phyloP scores from a whole-genome alignment of 2,797 vertebrate genomes.

The Telmatherina bonti region DNA sequence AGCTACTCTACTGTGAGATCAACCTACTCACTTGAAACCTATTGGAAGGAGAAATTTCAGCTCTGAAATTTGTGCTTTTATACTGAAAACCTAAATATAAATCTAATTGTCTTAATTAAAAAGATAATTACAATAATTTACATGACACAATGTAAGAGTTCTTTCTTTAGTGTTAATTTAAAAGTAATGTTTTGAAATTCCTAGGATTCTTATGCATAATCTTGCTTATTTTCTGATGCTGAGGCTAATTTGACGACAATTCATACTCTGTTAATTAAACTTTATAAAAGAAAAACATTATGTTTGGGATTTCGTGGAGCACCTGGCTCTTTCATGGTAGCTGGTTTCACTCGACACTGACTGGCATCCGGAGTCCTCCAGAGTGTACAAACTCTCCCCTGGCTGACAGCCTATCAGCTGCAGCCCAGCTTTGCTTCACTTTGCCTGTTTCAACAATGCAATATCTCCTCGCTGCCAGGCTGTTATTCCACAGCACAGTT shows the following conservation, averaged over 20 bases:
- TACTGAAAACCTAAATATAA: conserved; percentile 19
- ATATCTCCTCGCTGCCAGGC: conserved; percentile 54
- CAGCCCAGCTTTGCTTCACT: conserved; percentile 53
- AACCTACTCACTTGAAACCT: conserved; percentile 31
- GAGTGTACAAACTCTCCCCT: conserved; percentile 49
- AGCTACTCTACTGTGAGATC: conserved; percentile 15
- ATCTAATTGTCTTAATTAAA: conserved; percentile 12
- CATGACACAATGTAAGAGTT: conserved; percentile 3
- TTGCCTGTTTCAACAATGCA: conserved; percentile 70
- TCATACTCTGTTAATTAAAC: conserved; percentile 24
- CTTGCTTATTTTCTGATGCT: not conserved
- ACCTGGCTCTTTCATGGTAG: conserved; percentile 38
- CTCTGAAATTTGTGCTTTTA: conserved; percentile 27
- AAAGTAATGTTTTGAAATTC: conserved; percentile 9
- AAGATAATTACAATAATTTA: not conserved
- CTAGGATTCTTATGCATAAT: not conserved
- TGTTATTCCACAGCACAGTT: conserved; percentile 47
- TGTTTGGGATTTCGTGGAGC: conserved; percentile 22
- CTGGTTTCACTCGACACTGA: conserved; percentile 41
- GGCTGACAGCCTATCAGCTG: conserved; percentile 71
- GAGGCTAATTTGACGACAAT: conserved; percentile 1
- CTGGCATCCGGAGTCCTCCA: conserved; percentile 44
- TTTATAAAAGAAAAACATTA: conserved; percentile 8
- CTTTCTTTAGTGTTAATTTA: conserved; percentile 23
- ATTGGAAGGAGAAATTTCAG: conserved; percentile 13